Conservation (phyloP, 1,140 invertebrate species). For the Lamellibrachia luymesi region DNA sequence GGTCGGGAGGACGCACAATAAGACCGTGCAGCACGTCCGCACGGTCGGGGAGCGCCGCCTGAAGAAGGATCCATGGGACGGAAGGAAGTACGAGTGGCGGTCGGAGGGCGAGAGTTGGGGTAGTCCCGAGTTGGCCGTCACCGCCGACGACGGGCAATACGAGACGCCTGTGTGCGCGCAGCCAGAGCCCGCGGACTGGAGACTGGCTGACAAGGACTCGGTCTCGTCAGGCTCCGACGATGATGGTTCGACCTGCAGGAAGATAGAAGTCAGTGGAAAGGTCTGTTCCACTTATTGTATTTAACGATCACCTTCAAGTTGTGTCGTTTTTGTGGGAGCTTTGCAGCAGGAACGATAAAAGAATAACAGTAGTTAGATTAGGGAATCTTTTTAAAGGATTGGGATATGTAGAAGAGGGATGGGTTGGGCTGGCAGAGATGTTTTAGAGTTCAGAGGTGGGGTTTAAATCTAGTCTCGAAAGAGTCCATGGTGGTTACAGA, state of each 20-base stretch:
- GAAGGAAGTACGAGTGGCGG: not conserved
- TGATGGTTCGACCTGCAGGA: not conserved
- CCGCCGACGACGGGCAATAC: not conserved
- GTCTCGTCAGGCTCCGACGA: not conserved
- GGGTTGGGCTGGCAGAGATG: no score
- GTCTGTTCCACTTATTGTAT: not conserved
- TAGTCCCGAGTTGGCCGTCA: not conserved
- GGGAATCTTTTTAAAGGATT: no score
- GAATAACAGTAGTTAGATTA: no score
- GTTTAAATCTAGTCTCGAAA: no score
- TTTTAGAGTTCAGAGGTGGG: no score
- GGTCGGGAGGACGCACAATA: not conserved
- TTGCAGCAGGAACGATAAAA: no score
- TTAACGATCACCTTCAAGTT: no score
- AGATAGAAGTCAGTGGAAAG: not conserved
- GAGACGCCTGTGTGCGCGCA: not conserved
- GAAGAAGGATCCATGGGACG: not conserved
- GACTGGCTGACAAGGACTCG: not conserved
- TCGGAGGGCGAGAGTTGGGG: not conserved
- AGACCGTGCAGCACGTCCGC: not conserved
- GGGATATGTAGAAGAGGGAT: no score
- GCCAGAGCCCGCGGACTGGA: not conserved
- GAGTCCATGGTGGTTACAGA: no score
- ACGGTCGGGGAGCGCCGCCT: not conserved
- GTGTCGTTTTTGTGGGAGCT: no score